Evolutionary conservation across 1,140 invertebrate genomes (phyloP).

Genomic region (Pachypeltis micranthus): DNA sequence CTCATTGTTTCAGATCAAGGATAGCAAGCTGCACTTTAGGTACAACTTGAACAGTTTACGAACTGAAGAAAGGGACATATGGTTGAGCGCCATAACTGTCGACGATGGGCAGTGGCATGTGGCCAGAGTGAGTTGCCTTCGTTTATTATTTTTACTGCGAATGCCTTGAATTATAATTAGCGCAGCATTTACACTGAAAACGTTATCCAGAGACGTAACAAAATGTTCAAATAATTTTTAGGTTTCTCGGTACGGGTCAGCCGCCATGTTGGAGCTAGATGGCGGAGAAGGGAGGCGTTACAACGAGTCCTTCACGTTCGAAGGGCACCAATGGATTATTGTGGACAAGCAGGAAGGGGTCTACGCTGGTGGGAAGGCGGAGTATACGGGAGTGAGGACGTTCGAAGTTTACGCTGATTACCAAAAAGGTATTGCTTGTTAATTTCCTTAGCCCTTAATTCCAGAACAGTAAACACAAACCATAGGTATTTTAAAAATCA

Average conservation of each 20-base stretch:
- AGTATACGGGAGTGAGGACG: constrained; percentile 81
- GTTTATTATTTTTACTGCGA: background rate
- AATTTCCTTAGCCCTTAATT: too few relatives aligned
- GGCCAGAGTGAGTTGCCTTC: constrained; percentile 56
- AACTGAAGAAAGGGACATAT: constrained; percentile 79
- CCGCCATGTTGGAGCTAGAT: constrained; percentile 85
- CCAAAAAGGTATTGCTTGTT: constrained; percentile 64
- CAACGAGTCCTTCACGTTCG: constrained; percentile 85
- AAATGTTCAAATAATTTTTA: constrained; percentile 20
- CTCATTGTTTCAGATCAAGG: constrained; percentile 63
- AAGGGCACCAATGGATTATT: constrained; percentile 79
- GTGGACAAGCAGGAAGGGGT: constrained; percentile 92
- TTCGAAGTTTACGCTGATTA: constrained; percentile 93
- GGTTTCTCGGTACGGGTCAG: constrained; percentile 70
- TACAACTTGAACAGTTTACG: constrained; percentile 86
- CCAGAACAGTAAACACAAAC: too few relatives aligned
- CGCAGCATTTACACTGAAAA: background rate
- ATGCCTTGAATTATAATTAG: background rate
- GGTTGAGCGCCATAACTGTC: constrained; percentile 76
- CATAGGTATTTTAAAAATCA: constrained; percentile 11
- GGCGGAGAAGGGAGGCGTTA: constrained; percentile 88
- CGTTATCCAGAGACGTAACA: too few relatives aligned
- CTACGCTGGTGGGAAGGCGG: constrained; percentile 87
- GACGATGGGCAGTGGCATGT: constrained; percentile 97
- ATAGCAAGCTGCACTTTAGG: constrained; percentile 75